Percentiles rank a stretch among this genome's conserved stretches.
These are phyloP conservation scores for Ancistrus triradiatus DNA, from an alignment of 2,113 vertebrate genomes.

Conservation along the genomic window DNA sequence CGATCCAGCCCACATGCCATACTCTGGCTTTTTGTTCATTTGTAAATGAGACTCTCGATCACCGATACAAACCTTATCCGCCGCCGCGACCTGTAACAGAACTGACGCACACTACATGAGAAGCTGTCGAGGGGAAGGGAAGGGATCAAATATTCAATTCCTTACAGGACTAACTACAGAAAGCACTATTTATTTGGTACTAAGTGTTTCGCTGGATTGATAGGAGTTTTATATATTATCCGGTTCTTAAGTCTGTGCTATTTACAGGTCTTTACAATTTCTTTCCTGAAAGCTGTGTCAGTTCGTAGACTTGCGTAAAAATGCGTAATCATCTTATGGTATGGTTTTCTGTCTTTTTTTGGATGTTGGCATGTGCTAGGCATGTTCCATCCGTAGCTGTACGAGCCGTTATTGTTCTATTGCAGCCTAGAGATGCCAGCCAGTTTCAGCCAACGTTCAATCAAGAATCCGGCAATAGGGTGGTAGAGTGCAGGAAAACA, in stretches of 20 bases:
- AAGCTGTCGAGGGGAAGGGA: conserved; percentile 33
- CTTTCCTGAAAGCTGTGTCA: conserved; percentile 99
- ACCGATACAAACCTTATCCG: conserved; percentile 68
- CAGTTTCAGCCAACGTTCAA: conserved; percentile 84
- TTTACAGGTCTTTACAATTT: conserved; percentile 99
- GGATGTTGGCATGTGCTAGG: conserved; percentile 95
- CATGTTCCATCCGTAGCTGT: conserved; percentile 82
- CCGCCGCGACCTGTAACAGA: conserved; percentile 66
- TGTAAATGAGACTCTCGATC: conserved; percentile 39
- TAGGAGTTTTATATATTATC: conserved; percentile 97
- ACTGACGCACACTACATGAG: conserved; percentile 66
- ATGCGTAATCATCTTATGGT: conserved; percentile 70
- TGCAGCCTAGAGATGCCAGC: conserved; percentile 85
- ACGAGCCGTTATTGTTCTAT: conserved; percentile 84
- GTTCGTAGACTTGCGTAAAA: conserved; percentile 88
- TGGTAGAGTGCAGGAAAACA: conserved; percentile 96
- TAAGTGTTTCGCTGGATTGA: conserved; percentile 83
- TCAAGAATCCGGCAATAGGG: conserved; percentile 87
- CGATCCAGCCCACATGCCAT: conserved; percentile 3
- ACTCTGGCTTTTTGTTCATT: conserved; percentile 30
- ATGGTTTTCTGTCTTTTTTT: conserved; percentile 44
- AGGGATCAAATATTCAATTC: conserved; percentile 62
- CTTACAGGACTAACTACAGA: conserved; percentile 82
- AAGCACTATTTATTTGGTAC: conserved; percentile 89
- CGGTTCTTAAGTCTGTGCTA: conserved; percentile 94